Evolutionary conservation across 2,113 vertebrate species (phyloP).

Genomic region (Xiphophorus hellerii): DNA sequence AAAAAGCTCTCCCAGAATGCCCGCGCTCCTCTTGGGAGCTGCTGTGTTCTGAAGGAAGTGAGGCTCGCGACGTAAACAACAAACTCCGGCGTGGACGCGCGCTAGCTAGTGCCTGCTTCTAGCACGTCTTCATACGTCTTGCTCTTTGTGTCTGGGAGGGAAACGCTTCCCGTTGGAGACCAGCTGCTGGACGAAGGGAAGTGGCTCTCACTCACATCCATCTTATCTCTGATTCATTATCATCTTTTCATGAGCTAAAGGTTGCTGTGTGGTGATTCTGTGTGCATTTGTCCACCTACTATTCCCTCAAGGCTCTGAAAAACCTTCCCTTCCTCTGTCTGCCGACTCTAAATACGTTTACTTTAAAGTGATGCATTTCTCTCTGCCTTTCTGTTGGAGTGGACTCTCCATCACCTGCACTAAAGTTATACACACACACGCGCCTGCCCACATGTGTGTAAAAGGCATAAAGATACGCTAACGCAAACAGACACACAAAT

Average conservation of each 20-base stretch:
- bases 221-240: slow-evolving; percentile 65
- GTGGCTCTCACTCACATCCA: slow-evolving; percentile 41
- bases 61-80: slow-evolving; percentile 26
- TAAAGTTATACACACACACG: slow-evolving; percentile 5
- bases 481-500: slow-evolving; percentile 27
- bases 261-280: slow-evolving; percentile 52
- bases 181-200: slow-evolving; percentile 59
- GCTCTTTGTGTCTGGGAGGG: slow-evolving; percentile 39
- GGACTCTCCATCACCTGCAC: slow-evolving; percentile 61
- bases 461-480: slow-evolving; percentile 15
- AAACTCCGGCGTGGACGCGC: slow-evolving; percentile 18
- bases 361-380: slow-evolving; percentile 71
- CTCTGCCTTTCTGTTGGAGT: slow-evolving; percentile 55
- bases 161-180: slow-evolving; percentile 38
- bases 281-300: slow-evolving; percentile 54
- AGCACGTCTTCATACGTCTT: slow-evolving; percentile 48
- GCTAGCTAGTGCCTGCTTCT: slow-evolving; percentile 14
- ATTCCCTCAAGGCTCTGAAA: slow-evolving; percentile 43
- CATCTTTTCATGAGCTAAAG: slow-evolving; percentile 59
- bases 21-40: slow-evolving; percentile 45
- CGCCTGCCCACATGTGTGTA: background rate
- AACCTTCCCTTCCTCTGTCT: slow-evolving; percentile 34
- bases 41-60: slow-evolving; percentile 35
- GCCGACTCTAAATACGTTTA: slow-evolving; percentile 67
- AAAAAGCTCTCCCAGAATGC: no score